A percentile compares a stretch with the other conserved stretches of the same genome.
Evolutionary conservation across 37 sponge, comb jelly and placozoan species (phyloP).

Genomic region (Aphrocallistes beatrix): DNA sequence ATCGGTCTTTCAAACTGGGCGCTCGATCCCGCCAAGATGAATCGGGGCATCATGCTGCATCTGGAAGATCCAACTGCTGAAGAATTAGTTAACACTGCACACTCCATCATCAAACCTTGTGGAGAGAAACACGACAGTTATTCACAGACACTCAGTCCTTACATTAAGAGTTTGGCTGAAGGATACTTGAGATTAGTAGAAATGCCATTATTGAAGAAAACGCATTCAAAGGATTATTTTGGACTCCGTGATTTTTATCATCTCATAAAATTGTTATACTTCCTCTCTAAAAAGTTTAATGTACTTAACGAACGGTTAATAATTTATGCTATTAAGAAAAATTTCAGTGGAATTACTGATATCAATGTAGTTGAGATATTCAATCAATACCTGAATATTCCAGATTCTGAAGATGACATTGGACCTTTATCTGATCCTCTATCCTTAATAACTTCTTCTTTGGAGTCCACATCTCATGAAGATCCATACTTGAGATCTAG

Average conservation of each 20-base stretch:
- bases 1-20: constrained; percentile 41
- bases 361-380: background rate
- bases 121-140: background rate
- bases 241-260: background rate
- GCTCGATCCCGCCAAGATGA: constrained; percentile 42
- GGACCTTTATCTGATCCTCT: constrained; percentile 6
- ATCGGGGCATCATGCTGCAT: constrained; percentile 27
- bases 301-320: background rate
- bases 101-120: background rate
- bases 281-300: background rate
- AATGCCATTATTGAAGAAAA: background rate
- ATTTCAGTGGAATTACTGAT: background rate
- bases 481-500: background rate
- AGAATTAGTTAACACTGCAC: background rate
- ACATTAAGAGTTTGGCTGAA: background rate
- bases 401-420: background rate
- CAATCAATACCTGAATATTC: background rate
- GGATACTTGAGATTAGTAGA: background rate
- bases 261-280: background rate
- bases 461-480: too few species aligned
- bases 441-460: background rate
- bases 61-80: background rate
- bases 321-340: background rate
- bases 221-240: background rate
- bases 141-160: background rate